Evolutionary conservation across 2,113 vertebrate species (phyloP).

Genomic region (Chascanopsetta lugubris): DNA sequence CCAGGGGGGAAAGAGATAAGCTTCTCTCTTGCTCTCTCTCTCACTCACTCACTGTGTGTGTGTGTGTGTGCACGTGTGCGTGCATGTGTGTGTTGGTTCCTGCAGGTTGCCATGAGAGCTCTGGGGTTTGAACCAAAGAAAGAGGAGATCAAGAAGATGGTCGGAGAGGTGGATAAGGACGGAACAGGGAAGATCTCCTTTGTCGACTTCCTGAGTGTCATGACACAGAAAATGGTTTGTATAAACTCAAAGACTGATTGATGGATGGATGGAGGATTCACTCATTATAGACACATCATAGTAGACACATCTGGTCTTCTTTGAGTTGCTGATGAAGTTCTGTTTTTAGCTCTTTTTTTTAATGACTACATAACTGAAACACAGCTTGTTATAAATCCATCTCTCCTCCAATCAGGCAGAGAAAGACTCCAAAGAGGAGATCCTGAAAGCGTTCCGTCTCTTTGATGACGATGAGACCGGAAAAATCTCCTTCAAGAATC

Average conservation of each 20-base stretch:
- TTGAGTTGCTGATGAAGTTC: background rate
- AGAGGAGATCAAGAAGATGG: conserved; percentile 94
- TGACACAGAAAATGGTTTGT: conserved; percentile 92
- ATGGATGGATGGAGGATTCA: no score
- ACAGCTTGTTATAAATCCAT: background rate
- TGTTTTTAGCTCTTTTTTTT: background rate
- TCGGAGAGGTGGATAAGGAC: conserved; percentile 89
- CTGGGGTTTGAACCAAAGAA: conserved; percentile 95
- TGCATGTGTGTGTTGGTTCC: background rate
- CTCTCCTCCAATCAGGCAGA: conserved; percentile 81
- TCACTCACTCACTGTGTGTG: no score
- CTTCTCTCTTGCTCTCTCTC: no score
- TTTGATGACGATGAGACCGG: conserved; percentile 95
- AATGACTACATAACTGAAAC: background rate
- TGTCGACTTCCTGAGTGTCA: conserved; percentile 86
- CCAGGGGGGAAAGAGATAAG: accelerated
- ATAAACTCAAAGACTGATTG: background rate
- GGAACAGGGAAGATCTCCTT: conserved; percentile 91
- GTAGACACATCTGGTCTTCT: no score
- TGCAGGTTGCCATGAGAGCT: conserved; percentile 92
- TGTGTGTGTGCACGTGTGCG: background rate
- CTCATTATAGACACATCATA: no score
- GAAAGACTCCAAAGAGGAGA: conserved; percentile 95
- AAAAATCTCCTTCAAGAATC: conserved; percentile 93
- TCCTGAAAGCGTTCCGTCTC: conserved; percentile 93